phyloP scores from a whole-genome alignment of 92 coral and sea anemone species.

The Siderastrea siderea region DNA sequence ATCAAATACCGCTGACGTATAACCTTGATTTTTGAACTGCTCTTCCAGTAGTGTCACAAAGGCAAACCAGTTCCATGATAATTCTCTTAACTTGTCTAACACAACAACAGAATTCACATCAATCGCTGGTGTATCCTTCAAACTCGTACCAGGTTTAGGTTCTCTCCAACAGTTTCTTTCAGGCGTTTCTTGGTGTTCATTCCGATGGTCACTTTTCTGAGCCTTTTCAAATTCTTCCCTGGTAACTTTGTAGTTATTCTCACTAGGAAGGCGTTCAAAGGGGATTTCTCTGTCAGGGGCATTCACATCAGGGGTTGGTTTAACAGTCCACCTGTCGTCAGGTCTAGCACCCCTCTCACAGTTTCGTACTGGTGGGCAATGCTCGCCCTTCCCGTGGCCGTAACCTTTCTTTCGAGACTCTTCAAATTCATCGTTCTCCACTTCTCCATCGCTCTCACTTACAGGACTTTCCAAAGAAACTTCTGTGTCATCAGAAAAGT shows the following conservation, averaged over 20 bases:
- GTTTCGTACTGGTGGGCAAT: constrained; percentile 14
- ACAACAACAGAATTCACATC: constrained; percentile 35
- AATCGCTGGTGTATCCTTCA: constrained; percentile 38
- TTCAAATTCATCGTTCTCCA: constrained; percentile 16
- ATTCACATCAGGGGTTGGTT: constrained; percentile 29
- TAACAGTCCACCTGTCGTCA: constrained; percentile 12
- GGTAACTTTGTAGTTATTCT: constrained; percentile 7
- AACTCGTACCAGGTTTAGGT: neutral
- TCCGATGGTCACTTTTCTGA: neutral
- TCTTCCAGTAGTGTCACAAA: constrained; percentile 37
- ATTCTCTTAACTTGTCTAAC: constrained; percentile 42
- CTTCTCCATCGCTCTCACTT: constrained; percentile 21
- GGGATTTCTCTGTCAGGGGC: constrained; percentile 28
- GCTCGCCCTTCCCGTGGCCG: neutral
- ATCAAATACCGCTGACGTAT: constrained; percentile 42
- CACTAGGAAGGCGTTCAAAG: constrained; percentile 6
- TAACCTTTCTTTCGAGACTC: neutral
- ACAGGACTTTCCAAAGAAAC: constrained; percentile 36
- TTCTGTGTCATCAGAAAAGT: constrained; percentile 45
- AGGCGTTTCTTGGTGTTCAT: neutral
- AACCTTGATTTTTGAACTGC: constrained; percentile 38
- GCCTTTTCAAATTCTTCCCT: neutral
- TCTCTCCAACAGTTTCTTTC: constrained; percentile 26
- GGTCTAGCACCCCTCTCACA: constrained; percentile 12
- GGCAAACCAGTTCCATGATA: constrained; percentile 66